Evolutionary conservation across 2,888 invertebrate genomes (phyloP).

Genomic region (Morinoia aosen): DNA sequence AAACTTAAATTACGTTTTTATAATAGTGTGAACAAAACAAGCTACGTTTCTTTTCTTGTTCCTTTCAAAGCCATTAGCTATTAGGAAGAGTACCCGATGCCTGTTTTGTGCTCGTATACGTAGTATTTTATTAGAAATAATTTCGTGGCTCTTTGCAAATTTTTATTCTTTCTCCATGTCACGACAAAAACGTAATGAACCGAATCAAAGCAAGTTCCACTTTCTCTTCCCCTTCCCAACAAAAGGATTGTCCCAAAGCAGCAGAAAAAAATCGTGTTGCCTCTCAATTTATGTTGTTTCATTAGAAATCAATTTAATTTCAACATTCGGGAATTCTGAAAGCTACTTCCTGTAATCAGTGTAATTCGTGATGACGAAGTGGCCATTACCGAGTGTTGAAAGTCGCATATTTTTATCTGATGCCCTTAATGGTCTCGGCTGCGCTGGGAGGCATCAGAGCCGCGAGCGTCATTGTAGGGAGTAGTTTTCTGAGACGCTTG

Average conservation of each 20-base stretch:
- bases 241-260: no score
- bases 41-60: no score
- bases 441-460: background rate
- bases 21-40: no score
- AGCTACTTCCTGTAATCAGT: background rate
- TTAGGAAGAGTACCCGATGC: no score
- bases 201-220: no score
- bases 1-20: background rate
- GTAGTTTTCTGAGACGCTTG: conserved; percentile 15
- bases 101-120: no score
- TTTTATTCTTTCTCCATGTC: no score
- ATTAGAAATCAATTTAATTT: background rate
- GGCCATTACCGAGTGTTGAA: background rate
- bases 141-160: no score
- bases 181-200: no score
- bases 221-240: no score
- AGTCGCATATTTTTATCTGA: background rate
- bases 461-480: background rate
- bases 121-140: no score
- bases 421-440: background rate
- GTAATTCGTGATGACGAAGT: background rate
- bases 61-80: no score
- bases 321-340: background rate
- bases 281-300: background rate
- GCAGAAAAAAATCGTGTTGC: background rate